These are phyloP conservation scores for Megalurothrips usitatus DNA, from an alignment of 2,888 invertebrate species.

Conservation along the genomic window DNA sequence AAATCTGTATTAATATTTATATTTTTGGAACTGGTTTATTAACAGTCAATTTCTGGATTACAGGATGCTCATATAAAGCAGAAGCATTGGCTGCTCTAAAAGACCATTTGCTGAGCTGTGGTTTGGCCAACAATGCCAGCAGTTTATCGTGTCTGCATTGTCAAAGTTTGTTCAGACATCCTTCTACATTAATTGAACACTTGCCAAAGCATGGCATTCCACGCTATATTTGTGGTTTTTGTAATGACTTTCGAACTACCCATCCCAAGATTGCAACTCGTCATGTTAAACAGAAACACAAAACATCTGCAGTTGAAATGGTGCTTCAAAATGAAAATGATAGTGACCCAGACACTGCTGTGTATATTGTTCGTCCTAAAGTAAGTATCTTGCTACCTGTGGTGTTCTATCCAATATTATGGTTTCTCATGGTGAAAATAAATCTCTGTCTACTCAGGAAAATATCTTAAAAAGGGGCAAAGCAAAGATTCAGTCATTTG, in stretches of 20 bases:
- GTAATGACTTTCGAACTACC: slow-evolving; percentile 47
- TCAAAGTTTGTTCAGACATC: slow-evolving; percentile 47
- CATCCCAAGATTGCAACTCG: slow-evolving; percentile 42
- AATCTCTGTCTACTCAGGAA: neutral
- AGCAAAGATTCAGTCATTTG: neutral
- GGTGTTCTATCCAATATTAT: neutral
- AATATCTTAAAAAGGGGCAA: neutral
- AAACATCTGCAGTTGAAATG: slow-evolving; percentile 45
- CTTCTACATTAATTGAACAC: slow-evolving; percentile 53
- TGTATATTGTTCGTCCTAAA: slow-evolving; percentile 50
- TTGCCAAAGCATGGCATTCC: slow-evolving; percentile 56
- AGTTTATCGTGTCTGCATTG: slow-evolving; percentile 53
- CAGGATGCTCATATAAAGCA: slow-evolving; percentile 31
- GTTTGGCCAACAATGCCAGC: slow-evolving; percentile 39
- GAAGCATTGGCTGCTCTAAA: slow-evolving; percentile 31
- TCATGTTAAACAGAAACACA: slow-evolving; percentile 56
- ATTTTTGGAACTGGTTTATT: neutral
- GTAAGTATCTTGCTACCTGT: slow-evolving; percentile 29
- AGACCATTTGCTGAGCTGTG: slow-evolving; percentile 45
- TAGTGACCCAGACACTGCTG: slow-evolving; percentile 48
- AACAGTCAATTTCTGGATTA: neutral
- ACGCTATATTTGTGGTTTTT: slow-evolving; percentile 57
- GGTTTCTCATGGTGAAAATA: slow-evolving; percentile 2
- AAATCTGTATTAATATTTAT: neutral
- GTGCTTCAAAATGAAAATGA: slow-evolving; percentile 50